Evolutionary conservation across 2,888 invertebrate genomes (phyloP).

Genomic region (Melipona bicolor): DNA sequence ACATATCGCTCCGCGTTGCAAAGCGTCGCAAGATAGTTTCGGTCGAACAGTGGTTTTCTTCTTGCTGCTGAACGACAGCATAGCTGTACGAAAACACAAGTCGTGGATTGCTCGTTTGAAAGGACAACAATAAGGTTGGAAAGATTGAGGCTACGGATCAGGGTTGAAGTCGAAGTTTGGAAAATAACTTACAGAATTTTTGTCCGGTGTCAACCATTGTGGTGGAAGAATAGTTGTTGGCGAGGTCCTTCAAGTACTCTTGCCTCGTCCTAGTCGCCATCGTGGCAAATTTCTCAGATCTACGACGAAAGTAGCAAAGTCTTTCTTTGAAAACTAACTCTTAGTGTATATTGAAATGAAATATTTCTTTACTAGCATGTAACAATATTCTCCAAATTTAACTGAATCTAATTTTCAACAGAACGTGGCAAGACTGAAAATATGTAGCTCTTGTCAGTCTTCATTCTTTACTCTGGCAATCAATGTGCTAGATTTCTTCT

Average conservation of each 20-base stretch:
- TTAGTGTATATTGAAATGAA: no score
- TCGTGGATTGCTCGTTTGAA: not conserved
- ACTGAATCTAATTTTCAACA: not conserved
- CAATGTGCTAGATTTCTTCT: no score
- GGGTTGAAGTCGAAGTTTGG: no score
- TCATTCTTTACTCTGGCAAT: no score
- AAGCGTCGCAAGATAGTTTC: slow-evolving; percentile 90
- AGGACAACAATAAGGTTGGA: not conserved
- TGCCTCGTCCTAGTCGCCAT: slow-evolving; percentile 98
- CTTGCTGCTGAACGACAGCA: slow-evolving; percentile 90
- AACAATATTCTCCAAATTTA: no score
- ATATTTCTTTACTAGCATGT: no score
- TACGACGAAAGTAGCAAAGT: slow-evolving; percentile 68
- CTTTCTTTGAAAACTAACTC: no score
- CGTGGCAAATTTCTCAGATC: slow-evolving; percentile 97
- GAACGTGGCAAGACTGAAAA: not conserved
- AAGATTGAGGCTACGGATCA: not conserved
- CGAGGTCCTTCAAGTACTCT: slow-evolving; percentile 97
- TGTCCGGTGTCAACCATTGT: slow-evolving; percentile 93
- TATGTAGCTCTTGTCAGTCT: not conserved
- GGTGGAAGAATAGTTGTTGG: slow-evolving; percentile 92
- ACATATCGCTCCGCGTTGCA: slow-evolving; percentile 91
- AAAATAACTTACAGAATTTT: slow-evolving; percentile 91
- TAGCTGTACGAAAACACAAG: slow-evolving; percentile 84
- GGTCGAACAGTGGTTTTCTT: slow-evolving; percentile 92